Percentiles rank a stretch among this genome's conserved stretches.
These are phyloP conservation scores for Fukomys damarensis DNA, from an alignment of 2,113 vertebrate species.

Conservation along the genomic window DNA sequence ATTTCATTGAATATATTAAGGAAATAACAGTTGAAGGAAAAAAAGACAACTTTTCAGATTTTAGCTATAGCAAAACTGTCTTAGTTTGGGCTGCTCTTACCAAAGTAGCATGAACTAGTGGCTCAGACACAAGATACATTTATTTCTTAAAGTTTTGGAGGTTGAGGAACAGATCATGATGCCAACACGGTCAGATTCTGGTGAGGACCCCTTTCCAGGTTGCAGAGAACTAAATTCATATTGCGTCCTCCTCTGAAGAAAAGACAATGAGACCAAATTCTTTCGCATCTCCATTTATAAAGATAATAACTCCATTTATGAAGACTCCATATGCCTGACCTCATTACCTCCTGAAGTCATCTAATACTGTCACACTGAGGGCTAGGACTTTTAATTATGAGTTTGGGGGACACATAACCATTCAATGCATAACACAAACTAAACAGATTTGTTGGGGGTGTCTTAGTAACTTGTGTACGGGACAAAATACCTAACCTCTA, in stretches of 20 bases:
- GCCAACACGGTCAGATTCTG: neutral
- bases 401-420: neutral
- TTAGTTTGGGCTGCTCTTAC: neutral
- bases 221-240: neutral
- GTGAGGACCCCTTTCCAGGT: neutral
- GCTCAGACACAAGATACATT: neutral
- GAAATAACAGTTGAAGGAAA: neutral
- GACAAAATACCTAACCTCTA: neutral
- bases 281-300: neutral
- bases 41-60: slow-evolving; percentile 30
- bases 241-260: neutral
- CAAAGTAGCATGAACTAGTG: neutral
- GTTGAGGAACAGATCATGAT: neutral
- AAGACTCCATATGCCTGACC: neutral
- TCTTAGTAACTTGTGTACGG: neutral
- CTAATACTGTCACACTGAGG: neutral
- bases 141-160: neutral
- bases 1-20: slow-evolving; percentile 9
- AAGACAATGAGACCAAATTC: too few species aligned
- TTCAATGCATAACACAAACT: neutral
- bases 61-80: neutral
- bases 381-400: neutral
- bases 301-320: neutral
- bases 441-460: neutral
- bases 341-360: neutral